phyloP scores from a whole-genome alignment of 2,113 vertebrate species.

The Sula dactylatra region DNA sequence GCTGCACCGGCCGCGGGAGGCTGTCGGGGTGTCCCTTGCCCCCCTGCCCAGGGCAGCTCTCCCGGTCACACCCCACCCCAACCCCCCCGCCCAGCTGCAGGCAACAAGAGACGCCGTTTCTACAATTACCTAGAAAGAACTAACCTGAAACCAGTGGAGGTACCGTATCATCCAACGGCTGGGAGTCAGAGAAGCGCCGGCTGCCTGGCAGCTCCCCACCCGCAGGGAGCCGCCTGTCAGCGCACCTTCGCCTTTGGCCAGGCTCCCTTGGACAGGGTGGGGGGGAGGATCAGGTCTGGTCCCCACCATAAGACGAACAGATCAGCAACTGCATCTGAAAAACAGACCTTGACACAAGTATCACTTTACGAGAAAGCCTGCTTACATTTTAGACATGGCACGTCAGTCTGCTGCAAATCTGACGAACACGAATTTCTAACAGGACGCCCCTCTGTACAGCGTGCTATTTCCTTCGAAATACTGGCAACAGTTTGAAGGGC shows the following conservation, averaged over 20 bases:
- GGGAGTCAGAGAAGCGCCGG: neutral
- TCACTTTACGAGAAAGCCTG: neutral
- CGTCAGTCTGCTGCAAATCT: neutral
- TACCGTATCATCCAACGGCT: neutral
- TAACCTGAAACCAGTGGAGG: neutral
- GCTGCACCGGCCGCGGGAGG: neutral
- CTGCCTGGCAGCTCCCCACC: neutral
- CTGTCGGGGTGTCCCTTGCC: neutral
- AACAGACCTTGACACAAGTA: neutral
- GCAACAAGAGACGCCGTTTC: neutral
- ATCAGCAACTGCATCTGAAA: neutral
- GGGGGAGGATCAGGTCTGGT: neutral
- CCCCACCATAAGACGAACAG: neutral
- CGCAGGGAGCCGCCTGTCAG: neutral
- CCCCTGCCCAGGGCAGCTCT: neutral
- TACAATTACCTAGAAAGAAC: neutral
- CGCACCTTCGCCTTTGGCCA: accelerated
- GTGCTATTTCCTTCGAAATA: neutral
- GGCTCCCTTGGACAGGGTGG: neutral
- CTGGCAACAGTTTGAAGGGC: neutral
- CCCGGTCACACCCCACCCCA: neutral
- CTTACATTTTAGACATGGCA: neutral
- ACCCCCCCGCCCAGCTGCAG: neutral
- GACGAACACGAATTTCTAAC: neutral
- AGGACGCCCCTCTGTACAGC: accelerated